phyloP scores from a whole-genome alignment of 2,113 vertebrate genomes.

The Siniperca knerii region DNA sequence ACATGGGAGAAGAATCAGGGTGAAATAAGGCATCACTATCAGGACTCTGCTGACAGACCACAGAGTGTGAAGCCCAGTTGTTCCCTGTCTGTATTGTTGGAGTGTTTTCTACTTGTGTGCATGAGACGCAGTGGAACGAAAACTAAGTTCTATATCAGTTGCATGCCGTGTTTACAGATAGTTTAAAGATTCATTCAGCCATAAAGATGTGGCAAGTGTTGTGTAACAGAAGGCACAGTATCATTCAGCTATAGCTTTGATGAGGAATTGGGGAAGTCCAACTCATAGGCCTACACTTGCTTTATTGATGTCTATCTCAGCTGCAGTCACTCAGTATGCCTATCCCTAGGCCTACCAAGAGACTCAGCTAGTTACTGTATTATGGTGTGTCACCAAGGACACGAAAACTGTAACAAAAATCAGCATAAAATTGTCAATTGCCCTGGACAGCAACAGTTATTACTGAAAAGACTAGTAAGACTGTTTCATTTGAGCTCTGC shows the following conservation, averaged over 20 bases:
- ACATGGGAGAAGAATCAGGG: conserved; percentile 40
- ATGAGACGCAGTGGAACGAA: conserved; percentile 20
- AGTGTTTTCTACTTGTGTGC: conserved; percentile 32
- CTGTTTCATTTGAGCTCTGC: not conserved
- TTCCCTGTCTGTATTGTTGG: conserved; percentile 42
- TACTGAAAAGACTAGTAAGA: not conserved
- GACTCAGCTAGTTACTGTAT: not conserved
- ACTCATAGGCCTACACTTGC: conserved; percentile 30
- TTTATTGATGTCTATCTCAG: conserved; percentile 42
- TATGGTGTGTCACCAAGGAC: not conserved
- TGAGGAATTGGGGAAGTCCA: conserved; percentile 42
- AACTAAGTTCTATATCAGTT: conserved; percentile 45
- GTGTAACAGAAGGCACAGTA: conserved; percentile 34
- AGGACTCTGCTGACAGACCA: conserved; percentile 44
- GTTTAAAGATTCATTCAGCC: conserved; percentile 57
- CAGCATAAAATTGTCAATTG: not conserved
- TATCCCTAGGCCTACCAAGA: not conserved
- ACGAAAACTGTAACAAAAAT: conserved; percentile 12
- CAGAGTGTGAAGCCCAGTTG: conserved; percentile 60
- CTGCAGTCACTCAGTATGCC: conserved; percentile 16
- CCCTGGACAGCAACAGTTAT: not conserved
- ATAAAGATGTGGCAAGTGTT: conserved; percentile 48
- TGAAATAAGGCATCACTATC: conserved; percentile 71
- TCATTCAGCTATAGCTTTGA: not conserved
- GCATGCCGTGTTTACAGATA: conserved; percentile 31